phyloP scores from a whole-genome alignment of 37 sponge, comb jelly and placozoan genomes.

The Beroe forskalii region DNA sequence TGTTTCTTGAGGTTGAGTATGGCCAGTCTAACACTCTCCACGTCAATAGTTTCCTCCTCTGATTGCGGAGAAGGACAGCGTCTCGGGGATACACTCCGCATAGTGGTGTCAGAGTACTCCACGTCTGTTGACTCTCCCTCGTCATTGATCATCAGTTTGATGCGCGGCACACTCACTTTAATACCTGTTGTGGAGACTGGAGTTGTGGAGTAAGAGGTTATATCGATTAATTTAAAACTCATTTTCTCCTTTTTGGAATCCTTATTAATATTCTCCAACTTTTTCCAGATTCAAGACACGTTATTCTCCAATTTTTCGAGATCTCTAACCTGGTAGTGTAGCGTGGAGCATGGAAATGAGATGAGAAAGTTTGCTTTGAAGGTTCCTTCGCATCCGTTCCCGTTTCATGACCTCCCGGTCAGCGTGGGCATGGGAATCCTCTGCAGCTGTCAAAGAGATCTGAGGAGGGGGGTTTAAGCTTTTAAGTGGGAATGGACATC shows the following conservation, averaged over 20 bases:
- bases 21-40: conserved; percentile 35
- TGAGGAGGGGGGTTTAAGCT: too few relatives aligned
- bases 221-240: too few relatives aligned
- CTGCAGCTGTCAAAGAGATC: conserved; percentile 46
- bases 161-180: conserved; percentile 48
- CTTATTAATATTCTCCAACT: too few relatives aligned
- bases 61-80: not conserved
- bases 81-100: not conserved
- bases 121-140: conserved; percentile 52
- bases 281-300: not conserved
- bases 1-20: conserved; percentile 55
- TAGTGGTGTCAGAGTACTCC: conserved; percentile 30
- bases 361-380: conserved; percentile 52
- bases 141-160: conserved; percentile 28
- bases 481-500: too few relatives aligned
- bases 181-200: not conserved
- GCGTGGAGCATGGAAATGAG: conserved; percentile 58
- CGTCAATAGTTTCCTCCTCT: conserved; percentile 4
- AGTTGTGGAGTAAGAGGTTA: not conserved
- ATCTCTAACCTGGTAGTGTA: conserved; percentile 26
- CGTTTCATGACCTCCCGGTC: conserved; percentile 52
- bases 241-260: too few relatives aligned
- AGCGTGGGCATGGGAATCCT: not conserved
- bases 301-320: not conserved
- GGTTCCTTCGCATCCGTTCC: conserved; percentile 43